A percentile compares a stretch with the other conserved stretches of the same genome.
Evolutionary conservation across 1,140 invertebrate genomes (phyloP).

Genomic region (Musca vetustissima): DNA sequence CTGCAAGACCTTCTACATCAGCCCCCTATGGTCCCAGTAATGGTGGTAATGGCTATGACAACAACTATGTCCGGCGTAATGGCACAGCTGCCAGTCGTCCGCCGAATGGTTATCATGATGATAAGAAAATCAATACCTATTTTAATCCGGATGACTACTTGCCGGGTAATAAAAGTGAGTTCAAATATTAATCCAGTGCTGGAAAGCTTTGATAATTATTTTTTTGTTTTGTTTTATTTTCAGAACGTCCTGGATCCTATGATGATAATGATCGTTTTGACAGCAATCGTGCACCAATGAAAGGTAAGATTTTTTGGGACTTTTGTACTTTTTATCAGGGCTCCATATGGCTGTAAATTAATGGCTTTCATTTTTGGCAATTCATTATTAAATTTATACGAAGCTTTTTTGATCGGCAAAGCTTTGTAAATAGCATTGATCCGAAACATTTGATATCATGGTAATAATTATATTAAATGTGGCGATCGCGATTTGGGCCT

Average conservation of each 20-base stretch:
- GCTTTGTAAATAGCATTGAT: too few relatives aligned
- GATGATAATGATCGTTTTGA: constrained; percentile 26
- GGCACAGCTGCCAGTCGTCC: constrained; percentile 34
- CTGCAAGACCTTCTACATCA: constrained; percentile 13
- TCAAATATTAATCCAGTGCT: background rate
- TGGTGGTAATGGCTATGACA: too few relatives aligned
- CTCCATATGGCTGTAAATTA: too few relatives aligned
- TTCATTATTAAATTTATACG: too few relatives aligned
- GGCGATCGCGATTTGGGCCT: too few relatives aligned
- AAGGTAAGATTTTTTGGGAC: constrained; percentile 36
- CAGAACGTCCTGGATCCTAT: constrained; percentile 30
- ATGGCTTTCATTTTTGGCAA: too few relatives aligned
- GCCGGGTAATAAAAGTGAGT: constrained; percentile 28
- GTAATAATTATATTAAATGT: too few relatives aligned
- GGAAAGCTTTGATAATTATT: background rate
- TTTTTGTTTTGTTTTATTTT: background rate
- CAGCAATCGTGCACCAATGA: constrained; percentile 44
- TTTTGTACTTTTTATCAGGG: background rate
- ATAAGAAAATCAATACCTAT: constrained; percentile 51
- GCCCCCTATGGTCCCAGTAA: constrained; percentile 28
- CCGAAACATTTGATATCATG: too few relatives aligned
- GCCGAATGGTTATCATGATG: constrained; percentile 40
- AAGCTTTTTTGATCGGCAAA: too few relatives aligned
- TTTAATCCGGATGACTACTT: constrained; percentile 54
- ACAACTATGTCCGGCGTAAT: constrained; percentile 47